These are phyloP conservation scores for Cerceris rybyensis DNA, from an alignment of 2,888 invertebrate species.

Conservation along the genomic window DNA sequence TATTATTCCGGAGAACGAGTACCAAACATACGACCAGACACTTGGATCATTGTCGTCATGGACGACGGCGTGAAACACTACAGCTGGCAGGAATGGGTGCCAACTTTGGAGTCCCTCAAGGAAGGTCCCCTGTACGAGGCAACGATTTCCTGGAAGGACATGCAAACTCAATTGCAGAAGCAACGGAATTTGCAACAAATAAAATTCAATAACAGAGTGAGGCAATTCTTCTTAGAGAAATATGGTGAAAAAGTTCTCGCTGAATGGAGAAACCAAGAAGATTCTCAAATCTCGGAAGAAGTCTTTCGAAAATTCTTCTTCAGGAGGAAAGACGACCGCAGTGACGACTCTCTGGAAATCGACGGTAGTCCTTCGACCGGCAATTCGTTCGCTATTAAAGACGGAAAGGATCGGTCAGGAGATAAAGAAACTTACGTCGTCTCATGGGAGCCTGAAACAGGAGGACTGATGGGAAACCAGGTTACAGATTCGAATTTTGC, in stretches of 20 bases:
- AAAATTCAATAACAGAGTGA: constrained; percentile 74
- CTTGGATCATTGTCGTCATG: constrained; percentile 76
- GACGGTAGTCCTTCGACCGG: constrained; percentile 67
- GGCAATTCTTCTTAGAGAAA: constrained; percentile 76
- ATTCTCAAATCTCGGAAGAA: constrained; percentile 74
- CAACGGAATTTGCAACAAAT: constrained; percentile 73
- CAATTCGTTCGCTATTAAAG: constrained; percentile 51
- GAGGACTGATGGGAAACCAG: constrained; percentile 80
- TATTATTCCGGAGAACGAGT: constrained; percentile 72
- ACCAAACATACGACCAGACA: constrained; percentile 70
- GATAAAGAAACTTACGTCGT: constrained; percentile 75
- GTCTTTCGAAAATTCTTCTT: constrained; percentile 77
- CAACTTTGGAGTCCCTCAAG: constrained; percentile 75
- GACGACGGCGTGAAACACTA: constrained; percentile 75
- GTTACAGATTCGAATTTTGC: constrained; percentile 77
- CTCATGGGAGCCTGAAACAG: constrained; percentile 79
- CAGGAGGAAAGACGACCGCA: constrained; percentile 67
- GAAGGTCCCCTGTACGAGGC: constrained; percentile 78
- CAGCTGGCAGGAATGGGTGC: constrained; percentile 78
- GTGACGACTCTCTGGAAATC: constrained; percentile 56
- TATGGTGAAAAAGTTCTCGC: constrained; percentile 75
- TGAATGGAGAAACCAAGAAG: constrained; percentile 75
- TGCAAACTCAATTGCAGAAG: constrained; percentile 69
- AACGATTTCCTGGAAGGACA: constrained; percentile 77
- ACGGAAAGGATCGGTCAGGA: constrained; percentile 30